phyloP scores from a whole-genome alignment of 2,797 vertebrate species.

The Acanthurus leucopareius region DNA sequence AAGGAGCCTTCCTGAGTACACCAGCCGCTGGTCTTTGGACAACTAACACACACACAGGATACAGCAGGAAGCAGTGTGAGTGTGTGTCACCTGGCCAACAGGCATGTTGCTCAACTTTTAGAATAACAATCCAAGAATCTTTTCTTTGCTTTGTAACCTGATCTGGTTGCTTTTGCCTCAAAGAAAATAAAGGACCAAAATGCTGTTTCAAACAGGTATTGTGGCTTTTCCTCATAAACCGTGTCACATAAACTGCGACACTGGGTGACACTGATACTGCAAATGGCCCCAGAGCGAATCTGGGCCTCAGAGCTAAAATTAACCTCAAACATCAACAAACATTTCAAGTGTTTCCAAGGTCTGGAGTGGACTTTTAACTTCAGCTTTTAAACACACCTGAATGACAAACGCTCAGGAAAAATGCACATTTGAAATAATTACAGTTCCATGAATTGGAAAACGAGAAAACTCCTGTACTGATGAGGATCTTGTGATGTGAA shows the following conservation, averaged over 20 bases:
- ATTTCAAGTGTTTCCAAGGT: background rate
- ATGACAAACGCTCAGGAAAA: background rate
- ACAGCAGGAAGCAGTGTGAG: background rate
- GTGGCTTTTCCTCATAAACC: background rate
- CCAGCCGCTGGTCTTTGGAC: slow-evolving; percentile 95
- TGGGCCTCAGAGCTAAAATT: slow-evolving; percentile 18
- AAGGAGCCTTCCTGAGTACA: slow-evolving; percentile 96
- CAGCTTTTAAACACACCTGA: background rate
- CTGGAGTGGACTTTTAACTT: background rate
- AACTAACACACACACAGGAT: slow-evolving; percentile 82
- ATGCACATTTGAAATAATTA: background rate
- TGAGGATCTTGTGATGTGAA: background rate
- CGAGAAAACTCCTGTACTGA: background rate
- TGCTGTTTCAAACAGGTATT: background rate
- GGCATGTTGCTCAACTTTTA: background rate
- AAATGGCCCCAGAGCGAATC: background rate
- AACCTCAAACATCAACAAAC: slow-evolving; percentile 20
- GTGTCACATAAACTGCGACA: background rate
- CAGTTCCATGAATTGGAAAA: background rate
- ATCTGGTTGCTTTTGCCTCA: background rate
- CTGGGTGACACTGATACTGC: background rate
- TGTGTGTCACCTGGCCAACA: background rate
- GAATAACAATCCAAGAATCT: no score
- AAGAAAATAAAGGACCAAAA: background rate
- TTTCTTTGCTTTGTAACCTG: background rate